Conservation (phyloP, 2,797 vertebrate species). For the Acrocephalus scirpaceus region DNA sequence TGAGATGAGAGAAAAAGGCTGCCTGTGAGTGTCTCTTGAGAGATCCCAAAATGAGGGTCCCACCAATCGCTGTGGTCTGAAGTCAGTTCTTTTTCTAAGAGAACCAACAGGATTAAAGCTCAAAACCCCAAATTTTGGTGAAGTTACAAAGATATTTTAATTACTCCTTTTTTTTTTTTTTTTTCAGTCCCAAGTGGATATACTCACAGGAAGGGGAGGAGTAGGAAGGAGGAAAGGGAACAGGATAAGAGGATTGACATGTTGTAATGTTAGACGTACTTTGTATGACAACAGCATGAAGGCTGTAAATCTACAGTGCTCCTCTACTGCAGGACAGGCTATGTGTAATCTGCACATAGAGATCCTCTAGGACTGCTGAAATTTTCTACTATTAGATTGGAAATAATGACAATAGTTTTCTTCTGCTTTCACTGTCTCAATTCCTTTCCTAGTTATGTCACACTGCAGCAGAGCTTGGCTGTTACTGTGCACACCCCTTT, state of each 20-base stretch:
- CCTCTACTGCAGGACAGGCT: neutral
- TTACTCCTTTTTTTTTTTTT: no score
- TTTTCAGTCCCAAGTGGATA: neutral
- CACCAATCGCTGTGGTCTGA: neutral
- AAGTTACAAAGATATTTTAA: neutral
- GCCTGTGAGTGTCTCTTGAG: neutral
- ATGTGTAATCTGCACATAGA: neutral
- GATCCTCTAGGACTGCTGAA: neutral
- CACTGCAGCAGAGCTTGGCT: neutral
- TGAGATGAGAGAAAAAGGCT: neutral
- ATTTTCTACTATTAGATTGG: neutral
- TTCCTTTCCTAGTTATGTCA: neutral
- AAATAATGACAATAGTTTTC: neutral
- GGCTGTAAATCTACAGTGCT: neutral
- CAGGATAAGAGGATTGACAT: no score
- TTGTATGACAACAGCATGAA: neutral
- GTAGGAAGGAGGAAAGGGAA: neutral
- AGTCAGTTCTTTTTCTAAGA: neutral
- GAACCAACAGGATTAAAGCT: neutral
- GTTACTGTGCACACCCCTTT: neutral
- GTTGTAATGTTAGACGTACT: neutral
- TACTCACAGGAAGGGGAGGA: neutral
- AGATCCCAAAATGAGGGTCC: neutral
- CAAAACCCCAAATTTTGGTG: neutral
- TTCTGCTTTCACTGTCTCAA: neutral